phyloP scores from a whole-genome alignment of 2,888 invertebrate species.

The Noctua janthina region DNA sequence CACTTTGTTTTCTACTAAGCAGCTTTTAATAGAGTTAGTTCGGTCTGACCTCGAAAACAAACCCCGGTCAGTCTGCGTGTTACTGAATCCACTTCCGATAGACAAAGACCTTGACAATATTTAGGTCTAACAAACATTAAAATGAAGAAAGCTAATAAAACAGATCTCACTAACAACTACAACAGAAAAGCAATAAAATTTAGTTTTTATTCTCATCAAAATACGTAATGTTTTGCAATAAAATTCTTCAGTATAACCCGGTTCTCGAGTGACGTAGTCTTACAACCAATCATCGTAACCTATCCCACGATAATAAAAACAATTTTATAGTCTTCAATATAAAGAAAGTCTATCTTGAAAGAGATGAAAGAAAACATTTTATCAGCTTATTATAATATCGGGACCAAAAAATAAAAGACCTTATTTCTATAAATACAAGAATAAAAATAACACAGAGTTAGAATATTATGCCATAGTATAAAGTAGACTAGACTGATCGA shows the following conservation, averaged over 20 bases:
- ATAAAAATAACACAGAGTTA: background rate
- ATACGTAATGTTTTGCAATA: slow-evolving; percentile 24
- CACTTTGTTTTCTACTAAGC: slow-evolving; percentile 7
- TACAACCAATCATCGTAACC: slow-evolving; percentile 58
- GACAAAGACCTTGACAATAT: slow-evolving; percentile 9
- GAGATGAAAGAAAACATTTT: slow-evolving; percentile 46
- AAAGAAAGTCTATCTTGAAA: slow-evolving; percentile 36
- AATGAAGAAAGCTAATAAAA: slow-evolving; percentile 27
- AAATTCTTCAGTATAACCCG: slow-evolving; percentile 23
- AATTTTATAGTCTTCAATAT: slow-evolving; percentile 54
- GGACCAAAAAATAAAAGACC: background rate
- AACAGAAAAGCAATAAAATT: slow-evolving; percentile 3
- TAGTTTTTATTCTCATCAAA: slow-evolving; percentile 20
- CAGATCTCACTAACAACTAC: background rate
- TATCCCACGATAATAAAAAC: slow-evolving; percentile 43
- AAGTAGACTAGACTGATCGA: background rate
- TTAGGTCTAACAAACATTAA: background rate
- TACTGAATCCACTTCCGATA: slow-evolving; percentile 7
- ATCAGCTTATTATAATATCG: slow-evolving; percentile 42
- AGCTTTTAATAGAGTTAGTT: slow-evolving; percentile 25
- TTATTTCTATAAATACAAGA: background rate
- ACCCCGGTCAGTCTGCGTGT: slow-evolving; percentile 1
- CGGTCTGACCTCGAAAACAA: slow-evolving; percentile 14
- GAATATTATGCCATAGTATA: background rate
- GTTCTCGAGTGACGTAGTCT: slow-evolving; percentile 41